Evolutionary conservation across 2,888 invertebrate genomes (phyloP).

Genomic region (Protodeltote pygarga): DNA sequence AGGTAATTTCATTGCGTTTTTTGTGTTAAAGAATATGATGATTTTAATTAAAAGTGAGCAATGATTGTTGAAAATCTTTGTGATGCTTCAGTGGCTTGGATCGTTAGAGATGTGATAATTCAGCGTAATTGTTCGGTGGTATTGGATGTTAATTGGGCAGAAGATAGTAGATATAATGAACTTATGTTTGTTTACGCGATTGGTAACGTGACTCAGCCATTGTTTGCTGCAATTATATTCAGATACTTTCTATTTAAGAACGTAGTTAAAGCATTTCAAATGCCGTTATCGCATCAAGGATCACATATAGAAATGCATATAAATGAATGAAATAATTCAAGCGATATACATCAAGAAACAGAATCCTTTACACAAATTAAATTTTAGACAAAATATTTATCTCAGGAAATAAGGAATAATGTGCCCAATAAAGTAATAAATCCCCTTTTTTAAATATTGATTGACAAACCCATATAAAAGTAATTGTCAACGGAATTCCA

Average conservation of each 20-base stretch:
- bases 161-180: slow-evolving; percentile 23
- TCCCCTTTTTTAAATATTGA: no score
- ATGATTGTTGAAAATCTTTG: slow-evolving; percentile 6
- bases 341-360: no score
- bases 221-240: slow-evolving; percentile 44
- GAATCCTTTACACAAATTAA: no score
- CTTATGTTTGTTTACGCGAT: slow-evolving; percentile 34
- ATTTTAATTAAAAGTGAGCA: slow-evolving; percentile 4
- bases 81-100: slow-evolving; percentile 15
- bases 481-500: slow-evolving; percentile 4
- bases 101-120: slow-evolving; percentile 58
- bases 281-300: slow-evolving; percentile 39
- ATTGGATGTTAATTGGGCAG: slow-evolving; percentile 48
- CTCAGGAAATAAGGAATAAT: no score
- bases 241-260: slow-evolving; percentile 46
- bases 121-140: slow-evolving; percentile 26
- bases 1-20: slow-evolving; percentile 29
- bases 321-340: slow-evolving; percentile 2
- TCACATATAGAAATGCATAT: slow-evolving; percentile 31
- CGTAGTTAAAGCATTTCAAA: slow-evolving; percentile 32
- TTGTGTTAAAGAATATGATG: slow-evolving; percentile 6
- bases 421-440: no score
- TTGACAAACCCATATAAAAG: background rate
- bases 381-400: no score
- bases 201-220: slow-evolving; percentile 37